These are phyloP conservation scores for Acanthacorydalis orientalis DNA, from an alignment of 2,888 invertebrate genomes.

Conservation along the genomic window DNA sequence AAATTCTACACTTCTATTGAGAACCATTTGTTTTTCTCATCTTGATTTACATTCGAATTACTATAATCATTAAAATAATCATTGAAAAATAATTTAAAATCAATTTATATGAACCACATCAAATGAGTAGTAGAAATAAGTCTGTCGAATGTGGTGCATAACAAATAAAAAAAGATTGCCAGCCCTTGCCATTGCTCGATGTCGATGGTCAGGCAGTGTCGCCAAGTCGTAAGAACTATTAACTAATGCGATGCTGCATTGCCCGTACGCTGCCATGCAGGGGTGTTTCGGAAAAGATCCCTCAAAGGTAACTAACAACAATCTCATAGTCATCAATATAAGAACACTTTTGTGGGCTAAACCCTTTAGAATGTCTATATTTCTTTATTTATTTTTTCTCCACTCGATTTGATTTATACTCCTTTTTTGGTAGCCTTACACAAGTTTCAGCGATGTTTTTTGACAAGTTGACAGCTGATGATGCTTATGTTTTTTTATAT, in stretches of 20 bases:
- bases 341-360: conserved; percentile 4
- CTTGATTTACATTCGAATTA: too few relatives aligned
- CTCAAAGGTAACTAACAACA: conserved; percentile 74
- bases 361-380: conserved; percentile 6
- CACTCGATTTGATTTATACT: neutral
- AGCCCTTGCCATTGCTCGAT: neutral
- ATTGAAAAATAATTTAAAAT: too few relatives aligned
- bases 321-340: neutral
- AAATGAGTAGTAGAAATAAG: too few relatives aligned
- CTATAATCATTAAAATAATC: too few relatives aligned
- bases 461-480: too few relatives aligned
- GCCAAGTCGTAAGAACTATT: neutral
- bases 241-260: conserved; percentile 26
- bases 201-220: neutral
- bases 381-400: conserved; percentile 2
- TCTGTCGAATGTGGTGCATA: neutral
- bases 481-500: too few relatives aligned
- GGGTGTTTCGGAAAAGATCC: conserved; percentile 94
- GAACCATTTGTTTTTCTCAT: too few relatives aligned
- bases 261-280: conserved; percentile 36
- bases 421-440: neutral
- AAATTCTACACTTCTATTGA: too few relatives aligned
- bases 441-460: neutral
- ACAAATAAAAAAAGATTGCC: neutral
- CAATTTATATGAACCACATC: too few relatives aligned